A percentile compares a stretch with the other conserved stretches of the same genome.
Evolutionary conservation across 2,797 vertebrate species (phyloP).

Genomic region (Naso thynnoides): DNA sequence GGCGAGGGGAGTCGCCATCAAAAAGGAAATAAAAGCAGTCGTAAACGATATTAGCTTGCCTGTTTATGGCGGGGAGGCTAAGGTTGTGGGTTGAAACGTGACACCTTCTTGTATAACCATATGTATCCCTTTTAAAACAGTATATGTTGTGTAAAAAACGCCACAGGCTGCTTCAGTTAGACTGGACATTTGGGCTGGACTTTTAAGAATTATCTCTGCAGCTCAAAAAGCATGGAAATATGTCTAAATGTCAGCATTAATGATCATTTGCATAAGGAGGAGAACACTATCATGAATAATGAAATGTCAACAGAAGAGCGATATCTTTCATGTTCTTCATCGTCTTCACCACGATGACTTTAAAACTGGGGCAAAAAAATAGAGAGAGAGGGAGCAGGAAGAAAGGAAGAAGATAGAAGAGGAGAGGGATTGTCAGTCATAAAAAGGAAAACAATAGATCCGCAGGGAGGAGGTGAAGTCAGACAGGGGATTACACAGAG

Average conservation of each 20-base stretch:
- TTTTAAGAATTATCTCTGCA: slow-evolving; percentile 54
- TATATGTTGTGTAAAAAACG: not conserved
- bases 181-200: slow-evolving; percentile 22
- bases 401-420: not conserved
- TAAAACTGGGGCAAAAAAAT: slow-evolving; percentile 36
- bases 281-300: slow-evolving; percentile 59
- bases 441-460: slow-evolving; percentile 20
- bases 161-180: no score
- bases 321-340: slow-evolving; percentile 37
- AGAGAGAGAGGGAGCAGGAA: not conserved
- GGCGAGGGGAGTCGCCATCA: slow-evolving; percentile 24
- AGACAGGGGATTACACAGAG: slow-evolving; percentile 33
- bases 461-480: slow-evolving; percentile 18
- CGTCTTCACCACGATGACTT: slow-evolving; percentile 39
- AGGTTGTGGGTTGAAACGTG: slow-evolving; percentile 2
- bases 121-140: not conserved
- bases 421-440: slow-evolving; percentile 20
- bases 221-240: slow-evolving; percentile 38
- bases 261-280: slow-evolving; percentile 61
- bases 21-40: slow-evolving; percentile 39
- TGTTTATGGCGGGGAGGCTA: slow-evolving; percentile 21
- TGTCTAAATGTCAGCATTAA: slow-evolving; percentile 74
- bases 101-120: not conserved
- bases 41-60: slow-evolving; percentile 35
- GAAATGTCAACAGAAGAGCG: slow-evolving; percentile 73